Conservation (phyloP, 2,888 invertebrate species). For the Chorisops tibialis region DNA sequence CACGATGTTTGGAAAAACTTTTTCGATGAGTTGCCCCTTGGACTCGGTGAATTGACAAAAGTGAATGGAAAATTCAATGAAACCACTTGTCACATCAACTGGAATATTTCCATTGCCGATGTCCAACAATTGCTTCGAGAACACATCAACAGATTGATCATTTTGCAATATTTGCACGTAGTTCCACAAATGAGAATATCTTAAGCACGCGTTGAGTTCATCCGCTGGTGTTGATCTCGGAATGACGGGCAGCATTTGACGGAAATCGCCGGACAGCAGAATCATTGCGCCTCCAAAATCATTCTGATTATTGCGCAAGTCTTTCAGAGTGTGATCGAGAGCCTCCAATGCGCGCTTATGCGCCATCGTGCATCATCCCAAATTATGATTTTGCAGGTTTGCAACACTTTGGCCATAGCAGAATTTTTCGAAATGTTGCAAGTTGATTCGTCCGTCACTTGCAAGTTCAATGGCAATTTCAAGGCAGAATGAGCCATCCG, state of each 20-base stretch:
- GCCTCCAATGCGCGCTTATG: conserved; percentile 38
- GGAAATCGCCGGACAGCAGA: conserved; percentile 38
- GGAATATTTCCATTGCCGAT: conserved; percentile 36
- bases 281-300: conserved; percentile 33
- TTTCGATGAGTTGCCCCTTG: conserved; percentile 37
- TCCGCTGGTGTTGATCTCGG: conserved; percentile 34
- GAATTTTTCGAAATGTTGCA: conserved; percentile 40
- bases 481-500: conserved; percentile 42
- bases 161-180: too few relatives aligned
- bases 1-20: conserved; percentile 39
- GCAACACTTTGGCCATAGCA: conserved; percentile 39
- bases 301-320: conserved; percentile 31
- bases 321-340: conserved; percentile 36
- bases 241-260: conserved; percentile 38
- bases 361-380: conserved; percentile 33
- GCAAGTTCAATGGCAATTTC: conserved; percentile 39
- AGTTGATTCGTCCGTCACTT: conserved; percentile 35
- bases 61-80: conserved; percentile 35
- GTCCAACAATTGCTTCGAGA: conserved; percentile 21
- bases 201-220: conserved; percentile 32
- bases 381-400: conserved; percentile 37
- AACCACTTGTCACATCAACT: conserved; percentile 34
- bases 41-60: conserved; percentile 34
- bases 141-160: too few relatives aligned
- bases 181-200: too few relatives aligned